Percentiles rank a stretch among this genome's conserved stretches.
Conservation (phyloP, 2,797 vertebrate genomes). For the Strix occidentalis region DNA sequence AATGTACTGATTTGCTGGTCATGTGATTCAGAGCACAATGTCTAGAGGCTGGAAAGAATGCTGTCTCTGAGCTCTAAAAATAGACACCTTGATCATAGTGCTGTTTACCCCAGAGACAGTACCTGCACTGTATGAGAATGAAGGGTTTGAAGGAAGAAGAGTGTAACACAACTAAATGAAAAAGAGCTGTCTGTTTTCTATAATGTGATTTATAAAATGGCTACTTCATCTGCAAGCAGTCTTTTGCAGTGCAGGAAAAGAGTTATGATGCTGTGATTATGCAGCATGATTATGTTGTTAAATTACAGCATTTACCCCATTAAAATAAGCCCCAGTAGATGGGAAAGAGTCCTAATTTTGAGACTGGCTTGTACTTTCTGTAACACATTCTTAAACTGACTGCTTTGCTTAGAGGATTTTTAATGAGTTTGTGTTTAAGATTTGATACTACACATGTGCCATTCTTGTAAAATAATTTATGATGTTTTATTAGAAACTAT, state of each 20-base stretch:
- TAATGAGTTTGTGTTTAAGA: neutral
- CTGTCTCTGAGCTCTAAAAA: neutral
- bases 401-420: neutral
- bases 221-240: neutral
- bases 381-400: neutral
- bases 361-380: neutral
- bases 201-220: neutral
- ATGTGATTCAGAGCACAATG: neutral
- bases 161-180: neutral
- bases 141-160: neutral
- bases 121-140: neutral
- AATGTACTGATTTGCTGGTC: neutral
- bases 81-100: neutral
- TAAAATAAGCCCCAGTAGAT: neutral
- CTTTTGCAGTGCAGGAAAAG: neutral
- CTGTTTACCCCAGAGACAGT: neutral
- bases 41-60: neutral
- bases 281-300: neutral
- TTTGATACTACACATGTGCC: neutral
- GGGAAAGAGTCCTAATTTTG: neutral
- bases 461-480: neutral
- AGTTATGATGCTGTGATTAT: neutral
- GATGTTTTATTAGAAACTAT: neutral
- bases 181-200: neutral
- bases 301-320: neutral